phyloP scores from a whole-genome alignment of 1,140 invertebrate genomes.

The Heliconius eleuchia region DNA sequence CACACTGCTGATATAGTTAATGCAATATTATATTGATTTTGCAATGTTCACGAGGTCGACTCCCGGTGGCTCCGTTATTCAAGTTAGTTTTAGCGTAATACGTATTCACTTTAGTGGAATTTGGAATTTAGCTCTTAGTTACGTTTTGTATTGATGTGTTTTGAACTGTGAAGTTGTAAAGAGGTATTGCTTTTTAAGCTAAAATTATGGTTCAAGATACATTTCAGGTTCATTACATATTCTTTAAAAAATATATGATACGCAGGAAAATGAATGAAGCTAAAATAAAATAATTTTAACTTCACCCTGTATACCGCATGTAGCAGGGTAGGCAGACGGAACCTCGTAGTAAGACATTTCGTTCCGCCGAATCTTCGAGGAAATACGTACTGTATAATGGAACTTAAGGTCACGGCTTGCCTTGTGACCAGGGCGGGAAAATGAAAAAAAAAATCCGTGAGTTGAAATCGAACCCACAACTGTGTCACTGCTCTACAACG shows the following conservation, averaged over 20 bases:
- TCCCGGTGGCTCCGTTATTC: conserved; percentile 1
- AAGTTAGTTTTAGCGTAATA: neutral
- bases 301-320: too few relatives aligned
- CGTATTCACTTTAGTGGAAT: conserved; percentile 5
- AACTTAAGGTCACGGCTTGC: neutral
- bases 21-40: neutral
- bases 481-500: too few relatives aligned
- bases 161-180: neutral
- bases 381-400: neutral
- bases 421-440: neutral
- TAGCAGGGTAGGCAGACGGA: too few relatives aligned
- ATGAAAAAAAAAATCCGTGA: neutral
- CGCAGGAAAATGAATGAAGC: too few relatives aligned
- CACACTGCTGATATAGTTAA: too few relatives aligned
- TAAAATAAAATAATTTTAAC: neutral
- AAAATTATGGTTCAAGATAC: neutral
- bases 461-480: neutral
- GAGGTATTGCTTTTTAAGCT: neutral
- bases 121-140: neutral
- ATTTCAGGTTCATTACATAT: too few relatives aligned
- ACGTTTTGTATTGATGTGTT: neutral
- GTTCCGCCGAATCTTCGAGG: neutral
- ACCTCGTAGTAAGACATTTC: neutral
- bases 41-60: neutral
- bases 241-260: too few relatives aligned